phyloP scores from a whole-genome alignment of 1,140 invertebrate genomes.

The Papilio polyxenes region DNA sequence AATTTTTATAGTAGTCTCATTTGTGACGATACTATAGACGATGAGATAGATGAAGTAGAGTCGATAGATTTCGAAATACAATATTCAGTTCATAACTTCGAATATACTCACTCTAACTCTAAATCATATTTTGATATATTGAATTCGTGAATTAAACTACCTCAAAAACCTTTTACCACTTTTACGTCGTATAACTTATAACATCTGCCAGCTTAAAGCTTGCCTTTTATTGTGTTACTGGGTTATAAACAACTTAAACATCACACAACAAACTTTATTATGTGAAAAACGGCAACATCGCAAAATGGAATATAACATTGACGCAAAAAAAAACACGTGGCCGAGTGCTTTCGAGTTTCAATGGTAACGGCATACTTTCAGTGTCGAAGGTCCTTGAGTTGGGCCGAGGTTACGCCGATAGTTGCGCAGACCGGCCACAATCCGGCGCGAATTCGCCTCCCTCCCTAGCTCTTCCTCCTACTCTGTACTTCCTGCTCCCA shows the following conservation, averaged over 20 bases:
- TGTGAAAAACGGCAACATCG: not conserved
- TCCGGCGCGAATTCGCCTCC: not conserved
- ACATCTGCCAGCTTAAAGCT: too few species aligned
- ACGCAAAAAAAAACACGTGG: constrained; percentile 3
- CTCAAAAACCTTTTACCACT: too few species aligned
- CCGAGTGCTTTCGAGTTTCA: constrained; percentile 22
- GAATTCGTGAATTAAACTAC: too few species aligned
- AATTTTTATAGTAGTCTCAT: too few species aligned
- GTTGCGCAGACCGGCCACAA: constrained; percentile 30
- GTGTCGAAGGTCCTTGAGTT: constrained; percentile 36
- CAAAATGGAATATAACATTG: constrained; percentile 13
- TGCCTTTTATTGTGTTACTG: not conserved
- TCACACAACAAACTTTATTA: not conserved
- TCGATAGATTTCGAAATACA: too few species aligned
- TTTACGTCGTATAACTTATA: too few species aligned
- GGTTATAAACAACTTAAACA: not conserved
- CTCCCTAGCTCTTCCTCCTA: not conserved
- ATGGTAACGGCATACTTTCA: constrained; percentile 23
- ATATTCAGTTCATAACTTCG: too few species aligned
- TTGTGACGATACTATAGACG: too few species aligned
- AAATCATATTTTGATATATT: too few species aligned
- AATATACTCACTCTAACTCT: too few species aligned
- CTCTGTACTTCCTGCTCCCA: constrained; percentile 12
- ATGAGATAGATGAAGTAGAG: too few species aligned
- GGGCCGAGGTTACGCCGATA: constrained; percentile 40